Evolutionary conservation across 2,888 invertebrate species (phyloP).

Genomic region (Marasmarcha lunaedactyla): DNA sequence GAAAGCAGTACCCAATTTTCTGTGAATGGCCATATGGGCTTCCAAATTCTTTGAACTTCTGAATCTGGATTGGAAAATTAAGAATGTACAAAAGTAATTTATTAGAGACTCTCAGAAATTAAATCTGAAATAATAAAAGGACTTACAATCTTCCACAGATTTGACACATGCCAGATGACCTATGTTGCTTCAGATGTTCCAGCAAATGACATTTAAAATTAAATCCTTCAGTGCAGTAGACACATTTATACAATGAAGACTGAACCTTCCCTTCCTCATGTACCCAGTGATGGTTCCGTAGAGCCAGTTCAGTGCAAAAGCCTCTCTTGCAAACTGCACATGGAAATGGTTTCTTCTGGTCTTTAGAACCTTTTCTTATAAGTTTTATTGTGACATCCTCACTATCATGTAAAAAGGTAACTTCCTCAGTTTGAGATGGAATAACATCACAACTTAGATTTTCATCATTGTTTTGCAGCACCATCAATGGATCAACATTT

Average conservation of each 20-base stretch:
- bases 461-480: constrained; percentile 70
- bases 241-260: constrained; percentile 50
- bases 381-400: constrained; percentile 48
- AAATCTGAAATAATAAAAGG: too few species aligned
- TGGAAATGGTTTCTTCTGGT: constrained; percentile 54
- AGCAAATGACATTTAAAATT: constrained; percentile 74
- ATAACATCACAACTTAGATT: constrained; percentile 21
- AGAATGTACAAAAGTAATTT: too few species aligned
- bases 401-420: constrained; percentile 30
- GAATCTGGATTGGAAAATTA: constrained; percentile 59
- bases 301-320: constrained; percentile 68
- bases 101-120: too few species aligned
- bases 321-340: constrained; percentile 68
- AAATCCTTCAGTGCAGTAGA: constrained; percentile 72
- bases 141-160: constrained; percentile 77
- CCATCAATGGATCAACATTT: constrained; percentile 77
- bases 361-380: constrained; percentile 28
- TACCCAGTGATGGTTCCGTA: constrained; percentile 73
- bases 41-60: constrained; percentile 74
- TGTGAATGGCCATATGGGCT: constrained; percentile 67
- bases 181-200: constrained; percentile 74
- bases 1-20: constrained; percentile 24
- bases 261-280: constrained; percentile 46
- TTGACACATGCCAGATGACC: constrained; percentile 73
- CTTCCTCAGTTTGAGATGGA: constrained; percentile 23